phyloP scores from a whole-genome alignment of 2,797 vertebrate genomes.

The Anguilla megastoma region DNA sequence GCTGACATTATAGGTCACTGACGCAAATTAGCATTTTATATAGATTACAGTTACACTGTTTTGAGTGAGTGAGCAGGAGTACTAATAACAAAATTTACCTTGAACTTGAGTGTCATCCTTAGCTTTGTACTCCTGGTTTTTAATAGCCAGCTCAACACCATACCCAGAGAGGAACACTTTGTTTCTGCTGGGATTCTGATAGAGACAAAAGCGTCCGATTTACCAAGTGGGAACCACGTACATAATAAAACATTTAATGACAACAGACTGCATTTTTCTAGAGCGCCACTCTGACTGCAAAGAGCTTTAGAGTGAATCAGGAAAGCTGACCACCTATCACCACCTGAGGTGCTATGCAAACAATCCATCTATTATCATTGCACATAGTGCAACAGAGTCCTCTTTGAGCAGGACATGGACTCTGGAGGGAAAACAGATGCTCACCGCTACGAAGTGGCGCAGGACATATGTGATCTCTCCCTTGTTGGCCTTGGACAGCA shows the following conservation, averaged over 20 bases:
- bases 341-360: no score
- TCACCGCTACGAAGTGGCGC: slow-evolving; percentile 87
- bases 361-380: no score
- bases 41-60: not conserved
- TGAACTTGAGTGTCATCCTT: slow-evolving; percentile 99
- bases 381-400: no score
- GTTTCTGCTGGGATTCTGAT: slow-evolving; percentile 78
- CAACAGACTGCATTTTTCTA: not conserved
- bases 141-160: slow-evolving; percentile 95
- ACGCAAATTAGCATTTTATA: no score
- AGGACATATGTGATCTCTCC: slow-evolving; percentile 85
- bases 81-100: slow-evolving; percentile 66
- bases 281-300: no score
- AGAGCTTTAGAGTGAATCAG: not conserved
- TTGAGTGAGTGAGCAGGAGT: not conserved
- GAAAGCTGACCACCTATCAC: no score
- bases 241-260: not conserved
- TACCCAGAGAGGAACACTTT: slow-evolving; percentile 93
- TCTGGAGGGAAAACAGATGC: slow-evolving; percentile 52
- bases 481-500: slow-evolving; percentile 75
- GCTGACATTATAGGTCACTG: no score
- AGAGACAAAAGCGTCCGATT: not conserved
- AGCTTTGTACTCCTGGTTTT: slow-evolving; percentile 98
- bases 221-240: not conserved
- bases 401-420: not conserved